Conservation (phyloP, 2,888 invertebrate species). For the Eueremaeus valkanovi region DNA sequence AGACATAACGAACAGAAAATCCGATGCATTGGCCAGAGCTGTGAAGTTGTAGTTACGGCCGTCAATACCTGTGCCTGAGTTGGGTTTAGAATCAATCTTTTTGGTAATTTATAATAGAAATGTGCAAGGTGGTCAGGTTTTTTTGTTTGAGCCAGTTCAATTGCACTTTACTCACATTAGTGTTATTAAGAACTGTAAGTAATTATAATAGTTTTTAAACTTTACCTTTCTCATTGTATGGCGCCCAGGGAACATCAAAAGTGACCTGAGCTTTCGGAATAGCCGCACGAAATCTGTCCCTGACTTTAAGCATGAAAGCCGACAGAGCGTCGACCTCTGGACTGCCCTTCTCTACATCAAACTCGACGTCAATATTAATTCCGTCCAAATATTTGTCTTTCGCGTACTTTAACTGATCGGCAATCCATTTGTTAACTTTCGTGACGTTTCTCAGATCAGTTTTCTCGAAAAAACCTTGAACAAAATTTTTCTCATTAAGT, state of each 20-base stretch:
- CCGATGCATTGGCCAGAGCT: conserved; percentile 50
- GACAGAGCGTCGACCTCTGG: conserved; percentile 50
- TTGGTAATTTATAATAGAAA: too few relatives aligned
- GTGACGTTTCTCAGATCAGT: conserved; percentile 31
- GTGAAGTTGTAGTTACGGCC: conserved; percentile 53
- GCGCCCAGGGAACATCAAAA: conserved; percentile 54
- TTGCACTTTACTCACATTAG: background rate
- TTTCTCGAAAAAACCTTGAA: background rate
- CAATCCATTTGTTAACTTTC: conserved; percentile 49
- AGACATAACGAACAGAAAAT: conserved; percentile 54
- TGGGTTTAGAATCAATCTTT: background rate
- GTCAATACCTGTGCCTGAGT: conserved; percentile 50
- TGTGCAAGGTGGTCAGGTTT: too few relatives aligned
- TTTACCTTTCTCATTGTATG: conserved; percentile 44
- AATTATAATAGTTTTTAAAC: background rate
- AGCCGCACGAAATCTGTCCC: conserved; percentile 48
- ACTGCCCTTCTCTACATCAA: conserved; percentile 47
- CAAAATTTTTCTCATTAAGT: background rate
- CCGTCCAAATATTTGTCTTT: conserved; percentile 51
- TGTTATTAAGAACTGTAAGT: background rate
- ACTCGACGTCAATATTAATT: conserved; percentile 54
- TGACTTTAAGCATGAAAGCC: conserved; percentile 50
- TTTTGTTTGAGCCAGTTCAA: too few relatives aligned
- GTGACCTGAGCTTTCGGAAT: conserved; percentile 51
- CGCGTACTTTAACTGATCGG: conserved; percentile 48